Percentiles rank a stretch among this genome's conserved stretches.
phyloP scores from a whole-genome alignment of 1,140 invertebrate genomes.

The Polyergus mexicanus region DNA sequence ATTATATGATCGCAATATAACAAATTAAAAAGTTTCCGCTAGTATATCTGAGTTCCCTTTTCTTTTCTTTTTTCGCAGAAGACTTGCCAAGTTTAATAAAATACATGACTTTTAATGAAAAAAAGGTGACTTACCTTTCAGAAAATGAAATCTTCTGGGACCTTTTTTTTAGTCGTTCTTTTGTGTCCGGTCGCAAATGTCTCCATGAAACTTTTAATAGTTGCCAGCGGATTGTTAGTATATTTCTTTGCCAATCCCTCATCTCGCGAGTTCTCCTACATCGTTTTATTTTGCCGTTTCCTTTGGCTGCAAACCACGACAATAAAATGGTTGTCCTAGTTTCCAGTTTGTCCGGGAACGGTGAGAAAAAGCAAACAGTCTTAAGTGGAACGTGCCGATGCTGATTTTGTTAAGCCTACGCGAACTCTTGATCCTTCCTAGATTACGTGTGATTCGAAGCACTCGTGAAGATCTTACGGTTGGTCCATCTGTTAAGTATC shows the following conservation, averaged over 20 bases:
- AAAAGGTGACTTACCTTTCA: constrained; percentile 11
- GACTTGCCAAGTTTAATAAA: constrained; percentile 7
- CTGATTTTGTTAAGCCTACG: background rate
- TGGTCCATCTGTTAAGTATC: background rate
- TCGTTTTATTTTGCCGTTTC: constrained; percentile 23
- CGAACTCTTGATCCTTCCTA: background rate
- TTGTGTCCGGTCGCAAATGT: constrained; percentile 13
- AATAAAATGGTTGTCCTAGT: constrained; percentile 41
- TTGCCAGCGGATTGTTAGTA: constrained; percentile 15
- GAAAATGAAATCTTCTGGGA: constrained; percentile 17
- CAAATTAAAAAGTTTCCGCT: background rate
- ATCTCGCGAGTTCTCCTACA: constrained; percentile 26
- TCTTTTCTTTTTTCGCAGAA: background rate
- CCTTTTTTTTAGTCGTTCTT: constrained; percentile 4
- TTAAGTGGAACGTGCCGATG: constrained; percentile 31
- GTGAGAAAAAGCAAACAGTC: constrained; percentile 30
- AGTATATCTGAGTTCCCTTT: background rate
- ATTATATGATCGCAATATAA: background rate
- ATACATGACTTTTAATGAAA: background rate
- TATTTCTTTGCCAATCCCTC: constrained; percentile 24
- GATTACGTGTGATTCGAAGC: background rate
- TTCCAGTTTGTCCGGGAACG: constrained; percentile 17
- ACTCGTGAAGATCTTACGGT: background rate
- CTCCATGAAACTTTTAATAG: constrained; percentile 49
- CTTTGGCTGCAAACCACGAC: constrained; percentile 2